A percentile compares a stretch with the other conserved stretches of the same genome.
Conservation (phyloP, 1,140 invertebrate genomes). For the Ips typographus region DNA sequence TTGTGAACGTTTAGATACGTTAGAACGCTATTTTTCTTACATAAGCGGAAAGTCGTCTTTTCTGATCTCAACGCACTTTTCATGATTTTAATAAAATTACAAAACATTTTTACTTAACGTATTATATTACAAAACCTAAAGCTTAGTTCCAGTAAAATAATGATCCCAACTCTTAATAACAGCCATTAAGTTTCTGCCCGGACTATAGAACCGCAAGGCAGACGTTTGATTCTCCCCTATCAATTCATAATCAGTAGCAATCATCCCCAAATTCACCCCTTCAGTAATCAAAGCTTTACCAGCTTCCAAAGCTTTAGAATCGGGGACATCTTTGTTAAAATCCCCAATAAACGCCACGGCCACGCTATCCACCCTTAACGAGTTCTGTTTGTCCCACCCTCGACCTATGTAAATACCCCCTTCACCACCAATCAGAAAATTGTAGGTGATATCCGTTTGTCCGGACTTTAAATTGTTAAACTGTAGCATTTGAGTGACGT, state of each 20-base stretch:
- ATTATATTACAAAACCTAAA: not conserved
- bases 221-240: conserved; percentile 55
- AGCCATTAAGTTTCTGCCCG: conserved; percentile 45
- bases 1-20: too few relatives aligned
- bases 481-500: conserved; percentile 48
- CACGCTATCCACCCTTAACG: conserved; percentile 55
- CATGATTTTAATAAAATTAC: not conserved
- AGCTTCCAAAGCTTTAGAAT: conserved; percentile 46
- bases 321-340: conserved; percentile 49
- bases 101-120: not conserved
- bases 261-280: conserved; percentile 49
- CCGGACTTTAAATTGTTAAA: conserved; percentile 44
- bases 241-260: conserved; percentile 52
- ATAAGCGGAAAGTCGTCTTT: too few relatives aligned
- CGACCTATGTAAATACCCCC: conserved; percentile 64
- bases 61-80: too few relatives aligned
- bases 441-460: conserved; percentile 59
- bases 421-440: conserved; percentile 70
- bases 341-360: conserved; percentile 55
- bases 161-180: conserved; percentile 48
- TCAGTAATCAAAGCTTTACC: conserved; percentile 43
- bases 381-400: conserved; percentile 61
- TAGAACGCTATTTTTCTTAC: too few relatives aligned
- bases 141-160: conserved; percentile 31
- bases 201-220: conserved; percentile 45